A percentile compares a stretch with the other conserved stretches of the same genome.
phyloP scores from a whole-genome alignment of 2,113 vertebrate genomes.

The Misgurnus mizolepis region DNA sequence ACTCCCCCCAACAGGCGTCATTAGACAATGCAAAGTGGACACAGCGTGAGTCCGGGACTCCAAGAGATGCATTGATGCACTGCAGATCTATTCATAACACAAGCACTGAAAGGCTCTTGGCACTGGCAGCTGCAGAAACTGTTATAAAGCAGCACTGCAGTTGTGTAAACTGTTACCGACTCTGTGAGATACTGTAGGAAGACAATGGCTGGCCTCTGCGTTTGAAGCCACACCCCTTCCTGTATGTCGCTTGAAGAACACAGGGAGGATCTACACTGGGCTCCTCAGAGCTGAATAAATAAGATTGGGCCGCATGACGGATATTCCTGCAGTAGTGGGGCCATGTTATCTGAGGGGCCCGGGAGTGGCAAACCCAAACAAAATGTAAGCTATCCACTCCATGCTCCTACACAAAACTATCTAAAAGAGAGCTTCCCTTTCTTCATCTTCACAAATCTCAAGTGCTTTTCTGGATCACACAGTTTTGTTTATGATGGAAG shows the following conservation, averaged over 20 bases:
- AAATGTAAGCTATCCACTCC: slow-evolving; percentile 1
- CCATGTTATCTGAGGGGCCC: slow-evolving; percentile 41
- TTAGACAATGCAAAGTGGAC: slow-evolving; percentile 52
- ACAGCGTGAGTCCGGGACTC: slow-evolving; percentile 33
- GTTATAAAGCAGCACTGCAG: slow-evolving; percentile 22
- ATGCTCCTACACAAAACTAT: background rate
- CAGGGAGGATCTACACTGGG: slow-evolving; percentile 1
- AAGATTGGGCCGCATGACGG: slow-evolving; percentile 48
- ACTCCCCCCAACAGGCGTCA: slow-evolving; percentile 30
- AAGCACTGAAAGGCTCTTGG: slow-evolving; percentile 42
- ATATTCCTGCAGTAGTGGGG: slow-evolving; percentile 28
- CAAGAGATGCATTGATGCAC: slow-evolving; percentile 45
- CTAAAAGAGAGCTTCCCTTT: background rate
- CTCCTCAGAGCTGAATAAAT: slow-evolving; percentile 55
- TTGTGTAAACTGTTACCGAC: slow-evolving; percentile 14
- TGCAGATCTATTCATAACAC: slow-evolving; percentile 36
- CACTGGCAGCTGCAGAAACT: slow-evolving; percentile 36
- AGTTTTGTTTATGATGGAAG: slow-evolving; percentile 25
- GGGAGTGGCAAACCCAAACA: slow-evolving; percentile 44
- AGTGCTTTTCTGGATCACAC: background rate
- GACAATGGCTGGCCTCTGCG: slow-evolving; percentile 32
- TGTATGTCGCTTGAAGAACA: slow-evolving; percentile 22
- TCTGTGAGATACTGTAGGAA: slow-evolving; percentile 35
- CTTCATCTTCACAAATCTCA: slow-evolving; percentile 4
- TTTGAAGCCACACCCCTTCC: slow-evolving; percentile 47